Percentiles rank a stretch among this genome's conserved stretches.
phyloP scores from a whole-genome alignment of 2,113 vertebrate species.

The Rhinoderma darwinii region DNA sequence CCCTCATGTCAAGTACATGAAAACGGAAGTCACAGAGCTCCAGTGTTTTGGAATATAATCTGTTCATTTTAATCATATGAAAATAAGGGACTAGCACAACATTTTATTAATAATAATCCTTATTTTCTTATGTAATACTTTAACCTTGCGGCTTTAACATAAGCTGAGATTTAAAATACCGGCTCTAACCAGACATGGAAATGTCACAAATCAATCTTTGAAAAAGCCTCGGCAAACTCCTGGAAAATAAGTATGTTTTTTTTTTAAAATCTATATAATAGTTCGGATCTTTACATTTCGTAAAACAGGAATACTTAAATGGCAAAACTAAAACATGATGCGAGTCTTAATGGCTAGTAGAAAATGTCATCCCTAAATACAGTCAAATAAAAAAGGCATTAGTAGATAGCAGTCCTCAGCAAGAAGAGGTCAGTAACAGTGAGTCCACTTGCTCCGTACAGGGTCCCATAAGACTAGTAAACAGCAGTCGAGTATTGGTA shows the following conservation, averaged over 20 bases:
- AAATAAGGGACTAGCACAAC: conserved; percentile 1
- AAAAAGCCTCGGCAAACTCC: neutral
- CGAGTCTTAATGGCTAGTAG: no score
- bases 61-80: conserved; percentile 37
- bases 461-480: no score
- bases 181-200: neutral
- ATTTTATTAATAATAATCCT: conserved; percentile 39
- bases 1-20: conserved; percentile 27
- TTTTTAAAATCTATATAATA: neutral
- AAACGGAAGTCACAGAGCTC: conserved; percentile 27
- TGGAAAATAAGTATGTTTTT: neutral
- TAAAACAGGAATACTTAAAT: neutral
- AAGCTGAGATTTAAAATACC: conserved; percentile 35
- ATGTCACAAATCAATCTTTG: conserved; percentile 7
- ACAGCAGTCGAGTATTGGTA: no score
- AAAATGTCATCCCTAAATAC: no score
- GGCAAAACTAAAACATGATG: no score
- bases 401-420: no score
- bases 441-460: no score
- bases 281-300: neutral
- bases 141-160: conserved; percentile 5
- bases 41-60: conserved; percentile 7
- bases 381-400: no score
- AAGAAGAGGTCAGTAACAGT: no score
- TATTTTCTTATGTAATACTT: conserved; percentile 35